Conservation (phyloP, 2,797 vertebrate genomes). For the Myripristis jacobus region DNA sequence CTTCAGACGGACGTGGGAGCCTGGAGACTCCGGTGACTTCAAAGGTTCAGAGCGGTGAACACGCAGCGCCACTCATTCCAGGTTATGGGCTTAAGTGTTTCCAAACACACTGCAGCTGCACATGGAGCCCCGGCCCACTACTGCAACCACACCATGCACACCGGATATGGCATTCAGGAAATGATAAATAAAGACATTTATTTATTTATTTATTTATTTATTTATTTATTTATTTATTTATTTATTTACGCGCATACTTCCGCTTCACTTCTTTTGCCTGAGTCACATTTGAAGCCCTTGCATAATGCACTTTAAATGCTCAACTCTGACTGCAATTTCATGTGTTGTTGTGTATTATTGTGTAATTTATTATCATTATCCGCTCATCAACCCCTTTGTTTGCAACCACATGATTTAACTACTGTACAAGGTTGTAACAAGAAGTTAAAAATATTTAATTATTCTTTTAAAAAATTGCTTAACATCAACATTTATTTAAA, state of each 20-base stretch:
- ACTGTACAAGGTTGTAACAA: no score
- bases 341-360: no score
- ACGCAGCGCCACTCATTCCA: conserved; percentile 60
- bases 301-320: conserved; percentile 4
- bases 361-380: not conserved
- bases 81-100: conserved; percentile 77
- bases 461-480: no score
- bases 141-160: conserved; percentile 1
- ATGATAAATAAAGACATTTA: conserved; percentile 63
- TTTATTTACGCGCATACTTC: no score
- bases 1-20: conserved; percentile 67
- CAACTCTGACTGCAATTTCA: conserved; percentile 36
- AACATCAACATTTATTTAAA: no score
- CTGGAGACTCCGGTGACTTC: conserved; percentile 65
- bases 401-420: no score
- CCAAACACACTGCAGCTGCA: conserved; percentile 70
- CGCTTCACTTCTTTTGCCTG: no score
- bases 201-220: conserved; percentile 51
- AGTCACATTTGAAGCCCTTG: not conserved
- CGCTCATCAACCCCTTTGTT: no score
- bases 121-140: conserved; percentile 32
- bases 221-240: conserved; percentile 53
- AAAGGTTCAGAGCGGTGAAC: conserved; percentile 52
- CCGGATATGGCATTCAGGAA: conserved; percentile 69
- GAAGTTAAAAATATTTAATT: no score